These are phyloP conservation scores for Apis mellifera DNA, from an alignment of 1,140 invertebrate species.

Conservation along the genomic window DNA sequence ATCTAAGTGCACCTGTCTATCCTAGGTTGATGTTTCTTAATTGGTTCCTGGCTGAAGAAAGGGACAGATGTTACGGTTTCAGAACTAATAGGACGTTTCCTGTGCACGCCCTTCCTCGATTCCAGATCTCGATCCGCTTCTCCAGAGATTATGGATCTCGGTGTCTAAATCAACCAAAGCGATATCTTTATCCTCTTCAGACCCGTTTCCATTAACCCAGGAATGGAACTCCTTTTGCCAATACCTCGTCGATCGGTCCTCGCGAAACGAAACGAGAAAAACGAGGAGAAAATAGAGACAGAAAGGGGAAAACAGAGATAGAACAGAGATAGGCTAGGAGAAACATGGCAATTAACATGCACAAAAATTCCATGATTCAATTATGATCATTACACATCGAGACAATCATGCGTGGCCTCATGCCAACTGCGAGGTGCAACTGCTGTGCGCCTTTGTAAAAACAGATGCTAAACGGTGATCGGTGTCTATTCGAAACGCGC, in stretches of 20 bases:
- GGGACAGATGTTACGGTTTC: slow-evolving; percentile 7
- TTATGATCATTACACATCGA: slow-evolving; percentile 50
- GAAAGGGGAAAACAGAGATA: neutral
- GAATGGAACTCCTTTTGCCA: slow-evolving; percentile 6
- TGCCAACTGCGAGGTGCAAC: slow-evolving; percentile 64
- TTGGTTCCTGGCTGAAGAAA: slow-evolving; percentile 16
- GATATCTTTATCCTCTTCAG: neutral
- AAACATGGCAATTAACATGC: slow-evolving; percentile 53
- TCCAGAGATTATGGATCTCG: neutral
- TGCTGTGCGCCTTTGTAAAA: slow-evolving; percentile 34
- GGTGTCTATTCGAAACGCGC: neutral
- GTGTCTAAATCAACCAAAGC: neutral
- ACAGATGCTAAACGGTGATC: slow-evolving; percentile 41
- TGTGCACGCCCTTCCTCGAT: neutral
- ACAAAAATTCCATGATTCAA: slow-evolving; percentile 53
- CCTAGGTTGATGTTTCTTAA: slow-evolving; percentile 4
- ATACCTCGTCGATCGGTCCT: slow-evolving; percentile 29
- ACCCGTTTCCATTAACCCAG: neutral
- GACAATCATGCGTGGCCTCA: slow-evolving; percentile 73
- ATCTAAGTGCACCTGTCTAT: slow-evolving; percentile 15
- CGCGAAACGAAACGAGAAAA: slow-evolving; percentile 21
- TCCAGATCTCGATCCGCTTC: neutral
- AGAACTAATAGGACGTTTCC: slow-evolving; percentile 29
- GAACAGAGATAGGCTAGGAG: neutral
- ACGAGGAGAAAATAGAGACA: neutral